Percentiles rank a stretch among this genome's conserved stretches.
phyloP scores from a whole-genome alignment of 30 jellyfish, hydroid and myxozoan species.

The Aurelia sp. region DNA sequence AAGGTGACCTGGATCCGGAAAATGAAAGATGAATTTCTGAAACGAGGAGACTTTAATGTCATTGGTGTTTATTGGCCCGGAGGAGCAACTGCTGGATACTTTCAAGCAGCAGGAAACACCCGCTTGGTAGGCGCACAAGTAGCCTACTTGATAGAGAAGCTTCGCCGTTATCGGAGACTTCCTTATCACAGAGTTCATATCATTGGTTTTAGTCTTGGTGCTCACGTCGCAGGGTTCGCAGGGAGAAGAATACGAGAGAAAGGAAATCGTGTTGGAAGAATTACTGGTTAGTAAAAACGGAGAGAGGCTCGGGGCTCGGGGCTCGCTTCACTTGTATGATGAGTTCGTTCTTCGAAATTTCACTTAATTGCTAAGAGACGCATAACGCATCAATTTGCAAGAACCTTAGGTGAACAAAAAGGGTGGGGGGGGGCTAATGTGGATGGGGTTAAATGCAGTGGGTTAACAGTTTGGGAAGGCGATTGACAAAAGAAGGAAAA shows the following conservation, averaged over 20 bases:
- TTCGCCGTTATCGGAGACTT: slow-evolving; percentile 48
- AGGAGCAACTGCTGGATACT: slow-evolving; percentile 66
- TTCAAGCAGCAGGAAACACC: slow-evolving; percentile 78
- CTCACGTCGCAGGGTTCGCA: slow-evolving; percentile 78
- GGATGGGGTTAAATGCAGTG: too few species aligned
- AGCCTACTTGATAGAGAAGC: slow-evolving; percentile 35
- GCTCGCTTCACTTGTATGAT: too few species aligned
- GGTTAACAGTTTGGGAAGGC: too few species aligned
- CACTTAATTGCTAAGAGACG: too few species aligned
- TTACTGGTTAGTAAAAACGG: slow-evolving; percentile 61
- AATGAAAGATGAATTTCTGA: slow-evolving; percentile 32
- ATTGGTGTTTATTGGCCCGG: slow-evolving; percentile 61
- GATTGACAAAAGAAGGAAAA: too few species aligned
- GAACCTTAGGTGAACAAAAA: too few species aligned
- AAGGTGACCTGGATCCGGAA: background rate
- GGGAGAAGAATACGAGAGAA: slow-evolving; percentile 64
- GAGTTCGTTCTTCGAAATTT: too few species aligned
- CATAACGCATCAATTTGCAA: too few species aligned
- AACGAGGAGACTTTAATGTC: slow-evolving; percentile 70
- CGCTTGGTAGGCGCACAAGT: slow-evolving; percentile 81
- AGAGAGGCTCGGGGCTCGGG: too few species aligned
- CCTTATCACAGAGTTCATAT: slow-evolving; percentile 35
- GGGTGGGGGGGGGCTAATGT: too few species aligned
- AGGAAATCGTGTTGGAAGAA: slow-evolving; percentile 58
- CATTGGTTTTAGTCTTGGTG: slow-evolving; percentile 85